Evolutionary conservation across 2,113 vertebrate genomes (phyloP).

Genomic region (Muntiacus reevesi): DNA sequence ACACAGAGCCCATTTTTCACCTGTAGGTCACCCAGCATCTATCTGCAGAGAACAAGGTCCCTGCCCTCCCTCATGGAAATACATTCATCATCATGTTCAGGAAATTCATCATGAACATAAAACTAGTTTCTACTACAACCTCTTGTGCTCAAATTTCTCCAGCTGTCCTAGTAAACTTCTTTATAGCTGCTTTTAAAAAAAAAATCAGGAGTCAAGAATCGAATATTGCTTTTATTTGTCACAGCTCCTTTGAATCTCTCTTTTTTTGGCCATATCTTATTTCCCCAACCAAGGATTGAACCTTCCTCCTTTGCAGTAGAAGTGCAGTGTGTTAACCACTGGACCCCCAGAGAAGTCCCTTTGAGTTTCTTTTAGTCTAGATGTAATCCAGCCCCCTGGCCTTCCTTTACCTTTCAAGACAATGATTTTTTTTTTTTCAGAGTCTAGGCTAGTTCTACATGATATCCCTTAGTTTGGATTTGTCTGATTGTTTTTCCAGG

Average conservation of each 20-base stretch:
- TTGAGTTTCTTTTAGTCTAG: neutral
- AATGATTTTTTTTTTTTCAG: neutral
- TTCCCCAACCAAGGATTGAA: neutral
- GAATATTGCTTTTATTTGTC: neutral
- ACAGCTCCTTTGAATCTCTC: neutral
- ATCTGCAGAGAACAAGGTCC: too few species aligned
- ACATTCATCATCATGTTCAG: neutral
- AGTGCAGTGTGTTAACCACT: neutral
- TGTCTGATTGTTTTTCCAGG: neutral
- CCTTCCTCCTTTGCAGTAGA: neutral
- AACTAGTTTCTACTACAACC: neutral
- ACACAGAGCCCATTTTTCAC: neutral
- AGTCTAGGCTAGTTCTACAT: neutral
- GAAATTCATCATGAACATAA: neutral
- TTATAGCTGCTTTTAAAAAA: neutral
- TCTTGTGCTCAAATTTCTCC: neutral
- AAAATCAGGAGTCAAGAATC: neutral
- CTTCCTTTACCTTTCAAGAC: neutral
- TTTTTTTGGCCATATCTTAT: neutral
- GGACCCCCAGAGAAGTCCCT: neutral
- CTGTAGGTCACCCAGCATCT: neutral
- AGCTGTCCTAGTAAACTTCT: neutral
- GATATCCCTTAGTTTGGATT: neutral
- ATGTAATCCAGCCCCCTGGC: too few species aligned
- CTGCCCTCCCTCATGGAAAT: neutral